Evolutionary conservation across 2,888 invertebrate species (phyloP), one percentile per base, ranked within the genome.

Genomic region (Camponotus fellah): DNA sequence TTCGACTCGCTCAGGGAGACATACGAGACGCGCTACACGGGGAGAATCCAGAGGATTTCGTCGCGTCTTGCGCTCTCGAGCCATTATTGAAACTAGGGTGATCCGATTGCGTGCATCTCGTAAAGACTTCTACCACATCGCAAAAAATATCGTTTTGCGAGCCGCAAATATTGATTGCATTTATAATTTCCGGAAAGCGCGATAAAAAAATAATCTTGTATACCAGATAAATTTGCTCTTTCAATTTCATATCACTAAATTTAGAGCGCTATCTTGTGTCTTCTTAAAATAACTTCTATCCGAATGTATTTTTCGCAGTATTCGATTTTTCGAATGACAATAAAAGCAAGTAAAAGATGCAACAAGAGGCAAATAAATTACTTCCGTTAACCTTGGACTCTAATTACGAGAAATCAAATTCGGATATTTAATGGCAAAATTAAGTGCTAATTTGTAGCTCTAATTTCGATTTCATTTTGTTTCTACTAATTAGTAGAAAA

Each of bases 1-100:
- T 88, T 85, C 81, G 60, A 62, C 75, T 74, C 56, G 74, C 53
- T 69, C 64, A 43, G 60, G 58, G 60, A 74, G 53, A 65, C 53
- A 76, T 46, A 80, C 21, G 64, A 62, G 34, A 1, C 74, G 79
- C 80, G 79, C 26, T 65, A n/a, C 32, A 26, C 75, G 43, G 72
- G n/a, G 32, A 56, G 71, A 71, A 37, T 68, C 46, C 62, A 65
- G 76, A 46, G 46, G 21, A 46, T 9, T 40, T n/a, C n/a, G n/a
- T 40, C 56, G 49, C 43, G 56, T n/a, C 56, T 77, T 58, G 58
- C 76, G 53, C 32, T 53, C n/a, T 53, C 75, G 56, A 68, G 56
- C 68, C 69, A 74, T 60, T 72, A 72, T 80, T 72, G 79, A 60
- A 80, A 79, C 79, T n/a, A 71, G 37, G 46, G 14, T 46, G 72